Percentiles rank a stretch among this genome's conserved stretches.
Evolutionary conservation across 2,888 invertebrate species (phyloP).

Genomic region (Drosophila algonquin): DNA sequence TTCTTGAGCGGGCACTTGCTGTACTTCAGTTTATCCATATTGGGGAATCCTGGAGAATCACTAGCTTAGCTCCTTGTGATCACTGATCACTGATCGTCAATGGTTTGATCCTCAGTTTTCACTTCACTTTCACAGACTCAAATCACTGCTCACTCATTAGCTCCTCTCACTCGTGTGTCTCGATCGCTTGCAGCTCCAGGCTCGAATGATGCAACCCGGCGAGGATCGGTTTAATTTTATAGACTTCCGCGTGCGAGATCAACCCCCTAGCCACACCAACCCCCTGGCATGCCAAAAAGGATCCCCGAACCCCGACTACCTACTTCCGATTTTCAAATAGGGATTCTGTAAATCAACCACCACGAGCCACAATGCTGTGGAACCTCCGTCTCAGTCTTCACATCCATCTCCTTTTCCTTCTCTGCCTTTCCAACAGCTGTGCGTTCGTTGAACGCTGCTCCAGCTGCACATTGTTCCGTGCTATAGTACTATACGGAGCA

Average conservation of each 20-base stretch:
- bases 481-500: background rate
- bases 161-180: conserved; percentile 48
- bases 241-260: conserved; percentile 49
- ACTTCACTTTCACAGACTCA: conserved; percentile 17
- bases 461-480: conserved; percentile 63
- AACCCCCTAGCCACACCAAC: conserved; percentile 52
- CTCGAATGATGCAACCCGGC: conserved; percentile 81
- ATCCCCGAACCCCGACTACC: conserved; percentile 55
- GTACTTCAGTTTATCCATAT: conserved; percentile 82
- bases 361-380: conserved; percentile 63
- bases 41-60: too few species aligned
- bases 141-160: conserved; percentile 55
- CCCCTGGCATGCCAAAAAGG: conserved; percentile 61
- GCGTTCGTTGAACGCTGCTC: conserved; percentile 68
- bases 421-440: conserved; percentile 62
- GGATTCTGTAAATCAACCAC: conserved; percentile 61
- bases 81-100: conserved; percentile 19
- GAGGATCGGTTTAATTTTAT: conserved; percentile 80
- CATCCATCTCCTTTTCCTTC: background rate
- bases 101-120: conserved; percentile 11
- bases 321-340: conserved; percentile 71
- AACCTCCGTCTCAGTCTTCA: background rate
- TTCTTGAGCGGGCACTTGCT: conserved; percentile 83
- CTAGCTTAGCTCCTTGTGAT: background rate
- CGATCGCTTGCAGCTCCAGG: conserved; percentile 72